Evolutionary conservation across 1,140 invertebrate species (phyloP).

Genomic region (Carposina sasakii): DNA sequence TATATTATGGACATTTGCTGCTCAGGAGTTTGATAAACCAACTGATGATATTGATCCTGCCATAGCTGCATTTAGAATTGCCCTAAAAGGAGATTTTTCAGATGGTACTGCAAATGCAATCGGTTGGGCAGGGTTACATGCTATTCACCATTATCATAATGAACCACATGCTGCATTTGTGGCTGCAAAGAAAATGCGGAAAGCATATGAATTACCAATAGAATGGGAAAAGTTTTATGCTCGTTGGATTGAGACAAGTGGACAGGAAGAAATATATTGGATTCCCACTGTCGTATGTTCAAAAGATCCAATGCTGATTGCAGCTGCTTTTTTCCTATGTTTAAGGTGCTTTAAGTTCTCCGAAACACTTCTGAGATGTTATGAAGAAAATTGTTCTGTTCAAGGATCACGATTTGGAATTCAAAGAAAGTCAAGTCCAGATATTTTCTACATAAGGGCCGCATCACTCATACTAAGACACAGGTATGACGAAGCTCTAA

Average conservation of each 20-base stretch:
- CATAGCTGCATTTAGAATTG: conserved; percentile 48
- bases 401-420: conserved; percentile 28
- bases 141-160: conserved; percentile 44
- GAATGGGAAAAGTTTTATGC: conserved; percentile 49
- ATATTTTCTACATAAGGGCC: conserved; percentile 47
- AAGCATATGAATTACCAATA: conserved; percentile 43
- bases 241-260: conserved; percentile 48
- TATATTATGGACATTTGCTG: conserved; percentile 53
- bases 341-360: conserved; percentile 49
- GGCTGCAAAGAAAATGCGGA: conserved; percentile 56
- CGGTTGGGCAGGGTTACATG: conserved; percentile 56
- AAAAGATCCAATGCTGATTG: conserved; percentile 47
- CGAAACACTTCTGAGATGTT: conserved; percentile 45
- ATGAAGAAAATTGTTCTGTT: conserved; percentile 36
- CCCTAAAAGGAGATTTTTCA: conserved; percentile 47
- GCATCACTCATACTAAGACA: conserved; percentile 40
- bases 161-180: conserved; percentile 50
- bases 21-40: conserved; percentile 41
- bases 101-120: conserved; percentile 51
- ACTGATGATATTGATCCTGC: conserved; percentile 29
- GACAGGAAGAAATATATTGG: conserved; percentile 60
- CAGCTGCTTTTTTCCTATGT: conserved; percentile 60
- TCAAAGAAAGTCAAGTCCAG: conserved; percentile 19
- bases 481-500: conserved; percentile 34
- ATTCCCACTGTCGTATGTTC: conserved; percentile 31